phyloP scores from a whole-genome alignment of 2,797 vertebrate genomes.

The Cephalopachus bancanus region DNA sequence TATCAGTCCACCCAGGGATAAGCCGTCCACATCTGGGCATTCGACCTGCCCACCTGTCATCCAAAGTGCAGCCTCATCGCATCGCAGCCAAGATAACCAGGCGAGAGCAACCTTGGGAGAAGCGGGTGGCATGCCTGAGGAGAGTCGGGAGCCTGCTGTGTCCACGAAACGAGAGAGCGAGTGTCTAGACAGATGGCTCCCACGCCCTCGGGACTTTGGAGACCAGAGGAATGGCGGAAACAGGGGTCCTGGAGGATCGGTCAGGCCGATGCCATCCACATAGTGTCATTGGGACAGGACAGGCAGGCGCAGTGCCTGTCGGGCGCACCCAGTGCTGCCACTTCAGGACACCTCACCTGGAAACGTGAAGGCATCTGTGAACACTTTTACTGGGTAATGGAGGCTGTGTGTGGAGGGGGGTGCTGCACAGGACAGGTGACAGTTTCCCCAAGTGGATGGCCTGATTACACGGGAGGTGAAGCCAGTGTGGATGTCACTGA shows the following conservation, averaged over 20 bases:
- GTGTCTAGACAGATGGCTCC: neutral
- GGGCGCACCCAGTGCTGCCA: neutral
- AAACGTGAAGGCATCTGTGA: rapidly evolving
- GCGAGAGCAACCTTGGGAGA: neutral
- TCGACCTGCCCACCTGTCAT: neutral
- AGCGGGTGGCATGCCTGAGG: neutral
- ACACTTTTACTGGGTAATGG: no score
- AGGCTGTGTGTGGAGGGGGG: neutral
- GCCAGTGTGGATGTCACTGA: no score
- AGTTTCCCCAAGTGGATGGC: neutral
- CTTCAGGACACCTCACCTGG: neutral
- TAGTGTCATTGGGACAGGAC: neutral
- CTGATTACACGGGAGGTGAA: no score
- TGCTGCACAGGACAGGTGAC: neutral
- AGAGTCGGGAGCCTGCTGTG: neutral
- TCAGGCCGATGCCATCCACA: neutral
- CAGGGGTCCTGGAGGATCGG: neutral
- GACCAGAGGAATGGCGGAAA: no score
- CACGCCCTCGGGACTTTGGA: rapidly evolving
- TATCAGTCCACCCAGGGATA: neutral
- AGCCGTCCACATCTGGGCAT: neutral
- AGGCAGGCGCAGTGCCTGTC: rapidly evolving
- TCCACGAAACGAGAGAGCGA: no score
- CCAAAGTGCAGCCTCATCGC: neutral
- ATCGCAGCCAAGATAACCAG: neutral